Evolutionary conservation across 2,113 vertebrate species (phyloP), one percentile per base, ranked within the genome.

Genomic region (Atractosteus spatula): DNA sequence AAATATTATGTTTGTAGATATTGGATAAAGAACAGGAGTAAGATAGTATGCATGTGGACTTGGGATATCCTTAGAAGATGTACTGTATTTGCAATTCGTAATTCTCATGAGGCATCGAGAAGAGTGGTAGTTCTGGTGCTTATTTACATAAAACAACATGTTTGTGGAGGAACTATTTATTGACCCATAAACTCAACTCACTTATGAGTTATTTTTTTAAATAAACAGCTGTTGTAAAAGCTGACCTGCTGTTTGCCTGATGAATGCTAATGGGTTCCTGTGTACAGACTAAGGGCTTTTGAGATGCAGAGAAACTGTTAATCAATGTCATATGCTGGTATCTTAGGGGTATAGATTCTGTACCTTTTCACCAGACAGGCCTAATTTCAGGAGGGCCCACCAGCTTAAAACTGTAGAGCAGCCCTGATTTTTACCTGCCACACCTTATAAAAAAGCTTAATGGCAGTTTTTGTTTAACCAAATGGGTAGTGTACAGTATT

Each of bases 171-270:
- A 17, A 13, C 43, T 61, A 41, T 73, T 74, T 72, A 77, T 81
- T 79, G 73, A 78, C 71, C 66, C 62, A 76, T 83, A 77, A 77
- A 80, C 57, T 68, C 78, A 79, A 73, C 74, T 66, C 78, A 73
- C 77, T 79, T 80, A 79, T 77, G 76, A 85, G 80, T 80, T 81
- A 82, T 85, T 80, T 75, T 80, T 84, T 80, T 78, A 76, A 86
- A 10, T 81, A 88, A 84, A 84, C 83, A 82, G 78, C 78, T 80
- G 85, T 82, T 82, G 82, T 82, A 86, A 84, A 85, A 72, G 61
- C 76, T 66, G 66, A 70, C 78, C 81, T 81, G 74, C 84, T 83
- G 83, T 86, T 72, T 74, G 54, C 45, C 71, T 86, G 85, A 86
- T 82, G 81, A 84, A 87, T 85, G 83, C 81, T 88, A 82, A 87